These are phyloP conservation scores for Stegastes partitus DNA, from an alignment of 2,113 vertebrate species.

Conservation along the genomic window DNA sequence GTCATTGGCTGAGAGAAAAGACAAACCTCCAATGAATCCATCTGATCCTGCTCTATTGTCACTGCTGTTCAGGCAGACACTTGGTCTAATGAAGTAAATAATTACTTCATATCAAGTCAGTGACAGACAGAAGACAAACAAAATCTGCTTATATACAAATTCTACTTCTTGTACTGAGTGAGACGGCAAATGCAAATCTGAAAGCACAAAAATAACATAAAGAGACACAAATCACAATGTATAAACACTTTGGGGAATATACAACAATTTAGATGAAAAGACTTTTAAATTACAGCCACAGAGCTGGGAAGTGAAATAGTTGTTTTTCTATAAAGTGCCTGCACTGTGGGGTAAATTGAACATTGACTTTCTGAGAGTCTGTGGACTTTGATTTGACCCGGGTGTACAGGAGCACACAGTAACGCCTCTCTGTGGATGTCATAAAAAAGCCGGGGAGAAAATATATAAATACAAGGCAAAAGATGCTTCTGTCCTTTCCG, in stretches of 20 bases:
- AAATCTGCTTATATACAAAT: neutral
- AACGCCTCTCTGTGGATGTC: constrained; percentile 81
- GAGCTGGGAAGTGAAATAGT: neutral
- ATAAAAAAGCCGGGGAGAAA: constrained; percentile 61
- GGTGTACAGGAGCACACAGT: constrained; percentile 55
- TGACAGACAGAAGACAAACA: neutral
- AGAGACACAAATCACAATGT: neutral
- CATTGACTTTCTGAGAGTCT: constrained; percentile 77
- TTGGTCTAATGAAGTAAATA: constrained; percentile 18
- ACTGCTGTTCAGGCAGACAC: constrained; percentile 1
- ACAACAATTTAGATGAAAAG: neutral
- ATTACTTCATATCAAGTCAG: constrained; percentile 5
- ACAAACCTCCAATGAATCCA: constrained; percentile 43
- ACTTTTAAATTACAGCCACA: accelerated
- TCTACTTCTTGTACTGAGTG: neutral
- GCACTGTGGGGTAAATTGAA: constrained; percentile 69
- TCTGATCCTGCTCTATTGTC: constrained; percentile 23
- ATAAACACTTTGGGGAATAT: neutral
- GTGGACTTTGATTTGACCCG: constrained; percentile 84
- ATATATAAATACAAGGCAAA: constrained; percentile 73
- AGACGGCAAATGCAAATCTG: neutral
- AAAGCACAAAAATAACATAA: neutral
- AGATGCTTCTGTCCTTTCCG: constrained; percentile 49
- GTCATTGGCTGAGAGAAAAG: constrained; percentile 58
- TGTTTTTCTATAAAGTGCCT: constrained; percentile 64